These are phyloP conservation scores for Dasyprocta punctata DNA, from an alignment of 2,113 vertebrate genomes.

Conservation along the genomic window DNA sequence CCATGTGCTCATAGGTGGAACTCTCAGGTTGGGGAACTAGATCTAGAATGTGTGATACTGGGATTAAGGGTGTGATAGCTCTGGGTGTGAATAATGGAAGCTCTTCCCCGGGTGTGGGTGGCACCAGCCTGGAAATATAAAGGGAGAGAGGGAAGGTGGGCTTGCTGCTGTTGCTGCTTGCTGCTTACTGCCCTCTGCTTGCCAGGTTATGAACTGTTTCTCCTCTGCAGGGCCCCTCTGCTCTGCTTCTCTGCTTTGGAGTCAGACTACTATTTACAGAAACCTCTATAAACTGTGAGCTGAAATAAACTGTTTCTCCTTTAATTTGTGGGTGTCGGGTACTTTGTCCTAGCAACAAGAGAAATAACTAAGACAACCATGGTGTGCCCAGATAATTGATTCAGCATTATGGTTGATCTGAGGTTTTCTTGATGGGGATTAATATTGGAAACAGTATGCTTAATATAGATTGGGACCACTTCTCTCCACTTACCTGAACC, in stretches of 20 bases:
- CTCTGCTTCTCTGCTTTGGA: not conserved
- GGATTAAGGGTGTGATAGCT: not conserved
- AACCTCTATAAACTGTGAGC: not conserved
- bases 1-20: too few species aligned
- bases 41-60: too few species aligned
- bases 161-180: not conserved
- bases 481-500: not conserved
- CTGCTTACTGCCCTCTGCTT: not conserved
- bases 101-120: not conserved
- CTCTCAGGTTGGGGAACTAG: too few species aligned
- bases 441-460: not conserved
- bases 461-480: not conserved
- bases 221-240: not conserved
- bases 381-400: not conserved
- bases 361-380: not conserved
- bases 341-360: not conserved
- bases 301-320: not conserved
- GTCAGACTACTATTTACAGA: not conserved
- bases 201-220: not conserved
- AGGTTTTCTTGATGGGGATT: not conserved
- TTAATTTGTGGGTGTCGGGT: not conserved
- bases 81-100: not conserved
- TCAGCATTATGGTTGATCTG: not conserved
- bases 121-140: not conserved
- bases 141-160: not conserved